Percentiles rank a stretch among this genome's conserved stretches.
Conservation (phyloP, 1,140 invertebrate genomes). For the Aphidius gifuensis region DNA sequence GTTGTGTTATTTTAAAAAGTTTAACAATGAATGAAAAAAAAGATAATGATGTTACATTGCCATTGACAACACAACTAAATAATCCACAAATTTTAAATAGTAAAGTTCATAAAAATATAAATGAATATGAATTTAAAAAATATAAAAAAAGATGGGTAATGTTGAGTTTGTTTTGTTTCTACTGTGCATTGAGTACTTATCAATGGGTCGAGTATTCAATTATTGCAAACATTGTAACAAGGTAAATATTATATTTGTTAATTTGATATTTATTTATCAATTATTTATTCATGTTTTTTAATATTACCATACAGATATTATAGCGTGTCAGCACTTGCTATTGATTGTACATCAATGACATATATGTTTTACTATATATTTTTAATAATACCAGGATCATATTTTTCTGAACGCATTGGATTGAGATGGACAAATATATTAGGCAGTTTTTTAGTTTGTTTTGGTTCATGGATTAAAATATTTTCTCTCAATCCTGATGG, state of each 20-base stretch:
- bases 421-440: constrained; percentile 49
- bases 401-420: constrained; percentile 55
- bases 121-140: constrained; percentile 30
- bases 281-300: background rate
- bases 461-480: constrained; percentile 75
- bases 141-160: constrained; percentile 61
- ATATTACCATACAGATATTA: constrained; percentile 50
- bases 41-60: background rate
- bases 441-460: constrained; percentile 45
- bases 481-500: constrained; percentile 58
- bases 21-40: too few relatives aligned
- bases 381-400: constrained; percentile 68
- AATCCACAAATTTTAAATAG: background rate
- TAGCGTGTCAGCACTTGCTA: constrained; percentile 53
- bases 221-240: constrained; percentile 55
- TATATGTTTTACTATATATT: constrained; percentile 72
- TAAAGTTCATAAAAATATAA: background rate
- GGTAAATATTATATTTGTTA: constrained; percentile 32
- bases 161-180: constrained; percentile 59
- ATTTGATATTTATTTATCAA: background rate
- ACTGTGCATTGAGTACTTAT: constrained; percentile 55
- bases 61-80: background rate
- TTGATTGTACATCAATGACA: constrained; percentile 70
- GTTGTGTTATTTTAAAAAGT: background rate
- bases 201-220: constrained; percentile 61